Conservation (phyloP, 2,888 invertebrate genomes). For the Papilio elwesi region DNA sequence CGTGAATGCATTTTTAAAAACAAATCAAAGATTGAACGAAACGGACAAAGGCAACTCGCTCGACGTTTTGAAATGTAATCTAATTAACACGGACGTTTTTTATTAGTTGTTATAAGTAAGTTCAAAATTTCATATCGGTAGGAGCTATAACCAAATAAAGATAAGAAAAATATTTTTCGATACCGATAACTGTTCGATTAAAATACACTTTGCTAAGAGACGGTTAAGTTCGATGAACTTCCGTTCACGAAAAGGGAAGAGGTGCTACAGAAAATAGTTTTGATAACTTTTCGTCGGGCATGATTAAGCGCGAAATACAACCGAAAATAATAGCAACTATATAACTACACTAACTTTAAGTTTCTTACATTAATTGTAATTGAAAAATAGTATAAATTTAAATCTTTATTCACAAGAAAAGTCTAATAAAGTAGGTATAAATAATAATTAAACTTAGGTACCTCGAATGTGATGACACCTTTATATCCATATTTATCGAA, state of each 20-base stretch:
- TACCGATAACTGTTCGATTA: conserved; percentile 67
- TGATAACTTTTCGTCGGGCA: conserved; percentile 54
- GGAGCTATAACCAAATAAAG: conserved; percentile 57
- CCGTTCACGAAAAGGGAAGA: conserved; percentile 71
- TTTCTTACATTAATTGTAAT: neutral
- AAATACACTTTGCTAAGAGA: conserved; percentile 50
- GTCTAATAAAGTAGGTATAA: neutral
- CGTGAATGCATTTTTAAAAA: conserved; percentile 32
- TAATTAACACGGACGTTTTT: conserved; percentile 17
- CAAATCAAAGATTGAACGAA: conserved; percentile 32
- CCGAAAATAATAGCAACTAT: conserved; percentile 22
- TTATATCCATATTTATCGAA: conserved; percentile 84
- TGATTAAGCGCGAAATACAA: conserved; percentile 41
- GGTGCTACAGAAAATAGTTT: conserved; percentile 59
- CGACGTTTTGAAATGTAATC: conserved; percentile 25
- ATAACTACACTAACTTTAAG: neutral
- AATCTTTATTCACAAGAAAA: too few species aligned
- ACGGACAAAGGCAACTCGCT: conserved; percentile 23
- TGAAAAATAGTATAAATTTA: neutral
- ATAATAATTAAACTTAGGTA: conserved; percentile 52
- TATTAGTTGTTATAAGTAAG: conserved; percentile 18
- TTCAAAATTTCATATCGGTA: conserved; percentile 47
- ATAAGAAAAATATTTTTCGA: conserved; percentile 60
- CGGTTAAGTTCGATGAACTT: conserved; percentile 77
- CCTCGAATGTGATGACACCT: conserved; percentile 84